Evolutionary conservation across 2,888 invertebrate species (phyloP).

Genomic region (Hartigia nigra): DNA sequence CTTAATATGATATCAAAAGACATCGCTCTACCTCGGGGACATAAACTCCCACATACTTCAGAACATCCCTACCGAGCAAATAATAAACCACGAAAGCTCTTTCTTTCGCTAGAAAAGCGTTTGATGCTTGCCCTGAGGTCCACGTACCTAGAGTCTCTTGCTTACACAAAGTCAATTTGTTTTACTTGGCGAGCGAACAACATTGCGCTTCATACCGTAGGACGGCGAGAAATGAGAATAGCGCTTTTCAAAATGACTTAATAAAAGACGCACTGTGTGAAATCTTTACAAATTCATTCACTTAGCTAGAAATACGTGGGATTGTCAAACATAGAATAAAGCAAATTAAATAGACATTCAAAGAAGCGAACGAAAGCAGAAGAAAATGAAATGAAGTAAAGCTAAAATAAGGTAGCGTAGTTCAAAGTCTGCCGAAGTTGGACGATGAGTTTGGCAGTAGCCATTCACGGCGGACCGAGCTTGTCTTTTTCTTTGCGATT

Average conservation of each 20-base stretch:
- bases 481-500: conserved; percentile 23
- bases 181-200: background rate
- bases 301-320: background rate
- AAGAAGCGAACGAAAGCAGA: background rate
- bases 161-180: background rate
- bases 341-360: background rate
- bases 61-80: background rate
- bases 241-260: background rate
- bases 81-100: background rate
- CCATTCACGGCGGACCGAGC: conserved; percentile 48
- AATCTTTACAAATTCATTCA: background rate
- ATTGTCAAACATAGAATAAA: background rate
- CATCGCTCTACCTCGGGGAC: conserved; percentile 41
- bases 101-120: background rate
- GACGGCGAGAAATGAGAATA: background rate
- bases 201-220: background rate
- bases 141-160: background rate
- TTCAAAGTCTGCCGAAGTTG: conserved; percentile 33
- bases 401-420: background rate
- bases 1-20: conserved; percentile 57
- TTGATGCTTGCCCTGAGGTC: background rate
- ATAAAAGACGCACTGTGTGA: too few species aligned
- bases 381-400: background rate
- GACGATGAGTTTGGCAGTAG: conserved; percentile 47
- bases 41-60: background rate